Base-by-base conservation (phyloP, 92 coral and sea anemone genomes). In the Diadumene lineata region DNA sequence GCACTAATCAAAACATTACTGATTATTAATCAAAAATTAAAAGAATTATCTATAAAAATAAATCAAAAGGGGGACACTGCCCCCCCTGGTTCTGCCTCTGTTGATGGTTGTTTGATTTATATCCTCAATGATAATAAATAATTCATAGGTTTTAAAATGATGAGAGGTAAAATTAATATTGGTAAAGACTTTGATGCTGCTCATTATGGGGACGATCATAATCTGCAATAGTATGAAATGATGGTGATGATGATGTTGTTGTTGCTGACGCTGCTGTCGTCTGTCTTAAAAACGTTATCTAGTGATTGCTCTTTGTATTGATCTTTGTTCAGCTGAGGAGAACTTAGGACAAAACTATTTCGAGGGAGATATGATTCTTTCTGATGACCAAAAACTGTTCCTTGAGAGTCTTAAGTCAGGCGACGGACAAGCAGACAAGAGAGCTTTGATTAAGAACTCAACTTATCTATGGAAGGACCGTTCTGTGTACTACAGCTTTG, bases 311-410 rank as follows among this genome's bases (percentile, higher is more conserved):
- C 7, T 38, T n/a, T 7, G 26, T 6, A 24, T 58, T 23, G 7
- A 1, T 60, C 64, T 21, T 66, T 58, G 56, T 19, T 34, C 66
- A 79, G 97, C 86, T 8, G 97, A 94, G 57, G 97, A 91, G 57
- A 94, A 94, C 44, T 69, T 81, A 18, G 98, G 98, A 0, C 83
- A 79, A 71, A 78, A 77, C 46, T 94, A 74, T 68, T 94, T 94
- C 56, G 97, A 94, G 55, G 98, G 98, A 6, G 98, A 94, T 57
- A 87, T 94, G 89, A 87, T 94, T 0, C 73, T 90, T 18, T 65
- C 90, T 13, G 87, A 84, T 0, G 83, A 90, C 18, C 92, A 94
- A 43, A 87, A 81, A 57, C 79, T 78, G 29, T 77, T 29, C 64
- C 78, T 86, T 2, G 86, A 88, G 51, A 57, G 77, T 60, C 58